These are phyloP conservation scores for Scaptomyza reducta DNA, from an alignment of 2,888 invertebrate species.

Conservation along the genomic window DNA sequence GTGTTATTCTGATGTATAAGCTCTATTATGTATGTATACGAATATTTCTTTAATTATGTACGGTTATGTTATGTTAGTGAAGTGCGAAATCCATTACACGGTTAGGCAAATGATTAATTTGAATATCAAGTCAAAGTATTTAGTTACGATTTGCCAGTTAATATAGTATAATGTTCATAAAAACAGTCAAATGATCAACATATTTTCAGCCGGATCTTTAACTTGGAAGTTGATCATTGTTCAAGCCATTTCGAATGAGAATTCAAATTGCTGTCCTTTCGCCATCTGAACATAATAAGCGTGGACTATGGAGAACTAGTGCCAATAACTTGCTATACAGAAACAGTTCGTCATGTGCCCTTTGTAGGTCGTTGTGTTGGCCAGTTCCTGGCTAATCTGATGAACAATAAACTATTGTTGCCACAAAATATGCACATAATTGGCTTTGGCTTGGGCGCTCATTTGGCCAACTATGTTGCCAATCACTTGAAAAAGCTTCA, in stretches of 20 bases:
- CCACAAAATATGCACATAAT: not conserved
- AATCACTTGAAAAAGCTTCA: not conserved
- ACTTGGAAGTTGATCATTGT: too few relatives aligned
- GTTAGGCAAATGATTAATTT: too few relatives aligned
- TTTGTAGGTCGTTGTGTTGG: slow-evolving; percentile 86
- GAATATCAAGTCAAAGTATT: too few relatives aligned
- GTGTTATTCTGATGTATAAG: too few relatives aligned
- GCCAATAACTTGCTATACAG: slow-evolving; percentile 86
- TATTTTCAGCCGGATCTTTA: too few relatives aligned
- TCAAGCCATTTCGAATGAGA: slow-evolving; percentile 80
- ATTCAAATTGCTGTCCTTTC: slow-evolving; percentile 86
- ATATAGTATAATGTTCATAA: too few relatives aligned
- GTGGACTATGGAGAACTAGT: slow-evolving; percentile 87
- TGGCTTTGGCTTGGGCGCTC: slow-evolving; percentile 4
- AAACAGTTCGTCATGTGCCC: slow-evolving; percentile 86
- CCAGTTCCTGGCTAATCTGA: slow-evolving; percentile 83
- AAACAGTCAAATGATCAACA: too few relatives aligned
- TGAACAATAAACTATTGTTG: not conserved
- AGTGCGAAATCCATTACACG: too few relatives aligned
- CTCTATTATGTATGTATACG: too few relatives aligned
- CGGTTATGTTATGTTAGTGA: too few relatives aligned
- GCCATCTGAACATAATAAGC: slow-evolving; percentile 86
- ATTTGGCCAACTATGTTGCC: not conserved
- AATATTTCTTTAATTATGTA: too few relatives aligned
- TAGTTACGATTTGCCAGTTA: too few relatives aligned